A percentile compares a stretch with the other conserved stretches of the same genome.
phyloP scores from a whole-genome alignment of 2,113 vertebrate genomes.

The Chitala chitala region DNA sequence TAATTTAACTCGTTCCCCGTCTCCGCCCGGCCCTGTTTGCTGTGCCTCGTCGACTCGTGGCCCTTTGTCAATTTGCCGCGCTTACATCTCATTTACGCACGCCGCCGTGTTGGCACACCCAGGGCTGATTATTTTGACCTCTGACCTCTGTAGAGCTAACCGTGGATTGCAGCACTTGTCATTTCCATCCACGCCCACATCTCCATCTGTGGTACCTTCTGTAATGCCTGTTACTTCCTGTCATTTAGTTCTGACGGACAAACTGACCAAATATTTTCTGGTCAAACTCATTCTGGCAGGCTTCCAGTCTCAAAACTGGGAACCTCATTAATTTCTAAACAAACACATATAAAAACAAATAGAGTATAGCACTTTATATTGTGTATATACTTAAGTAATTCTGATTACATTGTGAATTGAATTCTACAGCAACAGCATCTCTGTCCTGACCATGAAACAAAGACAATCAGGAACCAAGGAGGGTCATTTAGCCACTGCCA shows the following conservation, averaged over 20 bases:
- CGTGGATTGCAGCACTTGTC: too few species aligned
- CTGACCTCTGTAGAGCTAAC: constrained; percentile 6
- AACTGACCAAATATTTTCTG: constrained; percentile 2
- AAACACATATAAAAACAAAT: not conserved
- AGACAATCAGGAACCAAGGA: not conserved
- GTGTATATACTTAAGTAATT: not conserved
- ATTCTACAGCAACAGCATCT: not conserved
- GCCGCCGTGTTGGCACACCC: not conserved
- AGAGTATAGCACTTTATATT: too few species aligned
- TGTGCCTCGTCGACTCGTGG: not conserved
- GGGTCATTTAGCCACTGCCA: not conserved
- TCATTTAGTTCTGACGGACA: not conserved
- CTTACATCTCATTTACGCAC: not conserved
- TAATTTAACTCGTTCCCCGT: constrained; percentile 12
- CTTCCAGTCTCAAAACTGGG: not conserved
- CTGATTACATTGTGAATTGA: not conserved
- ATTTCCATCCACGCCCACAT: too few species aligned
- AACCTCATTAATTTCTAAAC: not conserved
- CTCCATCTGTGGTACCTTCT: too few species aligned
- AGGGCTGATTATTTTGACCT: constrained; percentile 1
- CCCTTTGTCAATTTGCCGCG: constrained; percentile 9
- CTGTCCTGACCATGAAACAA: not conserved
- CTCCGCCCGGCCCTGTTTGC: not conserved
- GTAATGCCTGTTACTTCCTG: not conserved
- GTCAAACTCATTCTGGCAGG: not conserved